Evolutionary conservation across 92 coral and sea anemone species (phyloP).

Genomic region (Epizoanthus fatuus): DNA sequence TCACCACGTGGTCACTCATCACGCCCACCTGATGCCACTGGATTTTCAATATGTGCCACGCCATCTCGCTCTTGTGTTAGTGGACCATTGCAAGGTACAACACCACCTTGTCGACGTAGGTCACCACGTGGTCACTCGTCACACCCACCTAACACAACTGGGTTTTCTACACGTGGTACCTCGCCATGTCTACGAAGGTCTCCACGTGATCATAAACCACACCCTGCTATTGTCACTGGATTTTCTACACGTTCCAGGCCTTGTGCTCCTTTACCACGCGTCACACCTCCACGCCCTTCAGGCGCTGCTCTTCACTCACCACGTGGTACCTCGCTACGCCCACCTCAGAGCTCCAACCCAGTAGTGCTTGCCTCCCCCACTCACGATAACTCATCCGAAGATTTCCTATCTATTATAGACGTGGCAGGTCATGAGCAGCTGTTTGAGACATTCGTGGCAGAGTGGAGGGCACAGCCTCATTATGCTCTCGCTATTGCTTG

Average conservation of each 20-base stretch:
- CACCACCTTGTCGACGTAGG: not conserved
- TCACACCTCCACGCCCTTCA: not conserved
- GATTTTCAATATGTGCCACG: not conserved
- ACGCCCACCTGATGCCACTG: not conserved
- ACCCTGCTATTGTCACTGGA: not conserved
- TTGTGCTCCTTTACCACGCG: not conserved
- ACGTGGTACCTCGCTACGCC: not conserved
- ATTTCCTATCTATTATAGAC: slow-evolving; percentile 73
- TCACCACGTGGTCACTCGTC: not conserved
- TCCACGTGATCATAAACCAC: slow-evolving; percentile 12
- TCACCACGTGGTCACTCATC: not conserved
- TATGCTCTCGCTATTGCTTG: slow-evolving; percentile 88
- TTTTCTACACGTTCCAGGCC: not conserved
- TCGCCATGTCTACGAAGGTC: slow-evolving; percentile 4
- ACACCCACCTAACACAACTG: not conserved
- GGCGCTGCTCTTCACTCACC: not conserved
- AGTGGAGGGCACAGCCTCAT: slow-evolving; percentile 78
- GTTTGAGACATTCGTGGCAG: slow-evolving; percentile 82
- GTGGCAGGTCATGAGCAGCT: slow-evolving; percentile 79
- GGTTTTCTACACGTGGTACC: not conserved
- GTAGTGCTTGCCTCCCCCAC: slow-evolving; percentile 35
- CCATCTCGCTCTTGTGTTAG: not conserved
- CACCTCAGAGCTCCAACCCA: slow-evolving; percentile 4
- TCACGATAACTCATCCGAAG: slow-evolving; percentile 12
- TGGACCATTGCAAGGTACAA: not conserved